Conservation (phyloP, 2,888 invertebrate genomes). For the Andrena praecox region DNA sequence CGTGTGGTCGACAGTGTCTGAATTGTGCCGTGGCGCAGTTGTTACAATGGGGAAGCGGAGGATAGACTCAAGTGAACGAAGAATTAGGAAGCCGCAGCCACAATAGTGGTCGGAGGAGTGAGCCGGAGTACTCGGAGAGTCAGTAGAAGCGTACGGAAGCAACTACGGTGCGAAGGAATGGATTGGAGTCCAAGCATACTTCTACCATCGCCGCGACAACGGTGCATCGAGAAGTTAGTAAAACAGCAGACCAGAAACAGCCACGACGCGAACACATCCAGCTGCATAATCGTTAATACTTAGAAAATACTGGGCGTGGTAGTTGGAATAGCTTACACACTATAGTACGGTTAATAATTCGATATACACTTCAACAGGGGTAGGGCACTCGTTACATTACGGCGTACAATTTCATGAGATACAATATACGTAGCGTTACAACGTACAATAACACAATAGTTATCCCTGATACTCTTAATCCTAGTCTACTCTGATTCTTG, state of each 20-base stretch:
- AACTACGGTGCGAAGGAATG: no score
- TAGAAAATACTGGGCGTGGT: slow-evolving; percentile 82
- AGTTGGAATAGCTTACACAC: slow-evolving; percentile 76
- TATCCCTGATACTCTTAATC: slow-evolving; percentile 58
- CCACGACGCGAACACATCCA: slow-evolving; percentile 56
- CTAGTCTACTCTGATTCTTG: slow-evolving; percentile 42
- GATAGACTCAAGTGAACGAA: neutral
- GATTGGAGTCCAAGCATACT: slow-evolving; percentile 1
- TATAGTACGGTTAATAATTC: slow-evolving; percentile 76
- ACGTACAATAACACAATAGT: slow-evolving; percentile 61
- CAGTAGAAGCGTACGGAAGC: no score
- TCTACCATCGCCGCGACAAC: neutral
- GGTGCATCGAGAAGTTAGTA: neutral
- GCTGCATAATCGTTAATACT: slow-evolving; percentile 71
- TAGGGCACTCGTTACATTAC: slow-evolving; percentile 75
- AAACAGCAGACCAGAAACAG: slow-evolving; percentile 40
- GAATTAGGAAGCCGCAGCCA: no score
- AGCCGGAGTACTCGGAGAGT: no score
- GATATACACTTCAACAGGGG: slow-evolving; percentile 75
- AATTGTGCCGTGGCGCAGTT: neutral
- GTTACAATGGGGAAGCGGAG: neutral
- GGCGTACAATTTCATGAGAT: slow-evolving; percentile 68
- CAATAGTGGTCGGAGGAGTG: no score
- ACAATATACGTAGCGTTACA: slow-evolving; percentile 65
- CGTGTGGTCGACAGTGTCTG: neutral